phyloP scores from a whole-genome alignment of 1,140 invertebrate species.

The Lucilia cuprina region DNA sequence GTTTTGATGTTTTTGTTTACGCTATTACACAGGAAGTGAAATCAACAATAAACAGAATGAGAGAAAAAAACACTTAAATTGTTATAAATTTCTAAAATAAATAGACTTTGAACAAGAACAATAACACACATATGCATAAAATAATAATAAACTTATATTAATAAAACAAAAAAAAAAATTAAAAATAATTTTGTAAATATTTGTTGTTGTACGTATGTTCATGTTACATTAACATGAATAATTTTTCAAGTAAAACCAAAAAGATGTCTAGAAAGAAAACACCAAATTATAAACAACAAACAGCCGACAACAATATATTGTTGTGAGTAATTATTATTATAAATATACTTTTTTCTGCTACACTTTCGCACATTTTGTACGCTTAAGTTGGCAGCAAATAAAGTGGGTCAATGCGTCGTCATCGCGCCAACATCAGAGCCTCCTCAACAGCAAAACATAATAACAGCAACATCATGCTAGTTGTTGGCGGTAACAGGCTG shows the following conservation, averaged over 20 bases:
- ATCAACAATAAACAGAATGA: background rate
- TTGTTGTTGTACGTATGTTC: background rate
- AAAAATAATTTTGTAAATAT: background rate
- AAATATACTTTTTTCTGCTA: background rate
- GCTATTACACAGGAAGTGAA: background rate
- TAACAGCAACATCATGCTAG: background rate
- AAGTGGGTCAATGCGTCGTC: constrained; percentile 23
- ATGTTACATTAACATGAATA: background rate
- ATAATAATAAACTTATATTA: background rate
- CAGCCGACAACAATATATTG: too few species aligned
- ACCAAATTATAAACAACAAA: too few species aligned
- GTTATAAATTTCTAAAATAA: background rate
- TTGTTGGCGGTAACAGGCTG: background rate
- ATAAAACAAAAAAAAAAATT: background rate
- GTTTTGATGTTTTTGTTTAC: background rate
- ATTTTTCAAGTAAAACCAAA: background rate
- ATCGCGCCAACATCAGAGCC: background rate
- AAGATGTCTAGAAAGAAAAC: background rate
- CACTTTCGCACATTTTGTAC: constrained; percentile 19
- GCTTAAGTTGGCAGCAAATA: constrained; percentile 19
- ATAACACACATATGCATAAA: background rate
- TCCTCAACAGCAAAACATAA: background rate
- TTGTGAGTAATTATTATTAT: too few species aligned
- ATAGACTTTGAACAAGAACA: background rate
- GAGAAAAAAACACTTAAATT: background rate